Evolutionary conservation across 2,888 invertebrate species (phyloP).

Genomic region (Matsumyia berberina): DNA sequence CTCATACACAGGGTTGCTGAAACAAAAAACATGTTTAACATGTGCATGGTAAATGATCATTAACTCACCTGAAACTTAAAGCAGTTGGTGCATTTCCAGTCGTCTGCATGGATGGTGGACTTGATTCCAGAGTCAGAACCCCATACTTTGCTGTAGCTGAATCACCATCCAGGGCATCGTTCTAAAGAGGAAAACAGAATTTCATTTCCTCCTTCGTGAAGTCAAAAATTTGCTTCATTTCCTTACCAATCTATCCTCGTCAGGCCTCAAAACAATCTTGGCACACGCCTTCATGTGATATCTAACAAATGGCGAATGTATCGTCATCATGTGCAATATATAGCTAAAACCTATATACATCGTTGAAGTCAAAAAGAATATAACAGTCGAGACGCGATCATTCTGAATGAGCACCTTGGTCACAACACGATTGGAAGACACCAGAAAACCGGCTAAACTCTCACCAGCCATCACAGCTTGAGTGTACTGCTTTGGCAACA

Average conservation of each 20-base stretch:
- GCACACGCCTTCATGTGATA: conserved; percentile 92
- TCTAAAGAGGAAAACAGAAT: conserved; percentile 82
- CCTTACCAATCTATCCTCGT: conserved; percentile 87
- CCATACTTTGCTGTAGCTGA: conserved; percentile 88
- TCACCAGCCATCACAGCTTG: conserved; percentile 98
- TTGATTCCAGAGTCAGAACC: conserved; percentile 90
- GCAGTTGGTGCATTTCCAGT: conserved; percentile 85
- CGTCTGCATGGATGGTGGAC: conserved; percentile 85
- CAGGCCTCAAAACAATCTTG: conserved; percentile 92
- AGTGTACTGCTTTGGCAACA: conserved; percentile 94
- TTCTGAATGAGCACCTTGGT: conserved; percentile 92
- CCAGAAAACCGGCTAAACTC: conserved; percentile 93
- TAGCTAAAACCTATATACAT: conserved; percentile 91
- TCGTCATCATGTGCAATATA: conserved; percentile 90
- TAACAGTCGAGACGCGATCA: conserved; percentile 92
- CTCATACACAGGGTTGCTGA: conserved; percentile 93
- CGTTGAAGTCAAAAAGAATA: conserved; percentile 93
- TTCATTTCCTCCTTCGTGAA: too few relatives aligned
- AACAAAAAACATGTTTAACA: not conserved
- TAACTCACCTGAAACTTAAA: conserved; percentile 86
- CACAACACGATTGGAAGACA: conserved; percentile 92
- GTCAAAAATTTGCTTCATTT: not conserved
- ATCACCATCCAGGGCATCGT: conserved; percentile 87
- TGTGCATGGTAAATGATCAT: not conserved
- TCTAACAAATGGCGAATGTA: conserved; percentile 92